Percentiles rank a stretch among this genome's conserved stretches.
phyloP scores from a whole-genome alignment of 2,113 vertebrate species.

The Odocoileus hemionus region DNA sequence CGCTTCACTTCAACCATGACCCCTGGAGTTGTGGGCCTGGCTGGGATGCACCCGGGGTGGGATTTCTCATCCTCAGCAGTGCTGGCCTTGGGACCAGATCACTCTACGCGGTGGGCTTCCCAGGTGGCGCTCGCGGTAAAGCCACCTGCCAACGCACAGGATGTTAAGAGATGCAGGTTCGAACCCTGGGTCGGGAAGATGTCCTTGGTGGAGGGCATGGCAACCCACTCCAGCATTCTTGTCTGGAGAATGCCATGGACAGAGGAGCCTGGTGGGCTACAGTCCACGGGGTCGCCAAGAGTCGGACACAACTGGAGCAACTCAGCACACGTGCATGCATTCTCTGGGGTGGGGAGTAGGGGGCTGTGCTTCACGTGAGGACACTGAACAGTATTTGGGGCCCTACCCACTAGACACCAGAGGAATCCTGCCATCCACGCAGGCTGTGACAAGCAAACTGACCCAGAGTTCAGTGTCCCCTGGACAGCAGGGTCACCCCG shows the following conservation, averaged over 20 bases:
- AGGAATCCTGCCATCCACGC: no score
- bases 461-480: background rate
- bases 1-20: background rate
- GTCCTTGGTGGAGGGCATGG: background rate
- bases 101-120: rapidly evolving
- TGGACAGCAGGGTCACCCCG: background rate
- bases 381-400: rapidly evolving
- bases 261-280: background rate
- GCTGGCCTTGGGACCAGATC: rapidly evolving
- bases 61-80: rapidly evolving
- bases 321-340: rapidly evolving
- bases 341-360: background rate
- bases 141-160: background rate
- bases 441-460: background rate
- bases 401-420: rapidly evolving
- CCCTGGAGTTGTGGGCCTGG: rapidly evolving
- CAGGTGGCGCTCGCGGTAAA: background rate
- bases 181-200: background rate
- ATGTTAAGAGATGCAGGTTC: background rate
- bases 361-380: background rate
- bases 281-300: background rate
- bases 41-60: rapidly evolving
- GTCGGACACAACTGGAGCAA: background rate
- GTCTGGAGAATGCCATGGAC: background rate
- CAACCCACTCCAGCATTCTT: background rate